Evolutionary conservation across 2,113 vertebrate species (phyloP).

Genomic region (Brachirus orientalis): DNA sequence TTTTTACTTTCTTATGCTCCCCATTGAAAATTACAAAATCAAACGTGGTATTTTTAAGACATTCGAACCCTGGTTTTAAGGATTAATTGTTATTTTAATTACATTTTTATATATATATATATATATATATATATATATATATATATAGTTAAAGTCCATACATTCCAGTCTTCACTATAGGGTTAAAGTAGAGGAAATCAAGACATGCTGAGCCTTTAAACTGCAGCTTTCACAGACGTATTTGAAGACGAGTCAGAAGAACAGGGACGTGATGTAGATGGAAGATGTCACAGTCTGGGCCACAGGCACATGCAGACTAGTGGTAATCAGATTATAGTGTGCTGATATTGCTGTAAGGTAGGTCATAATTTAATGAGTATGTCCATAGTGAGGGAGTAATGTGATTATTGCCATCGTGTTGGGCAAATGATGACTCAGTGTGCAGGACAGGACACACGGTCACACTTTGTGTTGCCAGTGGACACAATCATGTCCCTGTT

Average conservation of each 20-base stretch:
- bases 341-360: constrained; percentile 39
- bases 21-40: too few relatives aligned
- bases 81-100: too few relatives aligned
- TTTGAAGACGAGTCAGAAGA: constrained; percentile 4
- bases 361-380: constrained; percentile 63
- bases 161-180: too few relatives aligned
- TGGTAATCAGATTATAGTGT: constrained; percentile 44
- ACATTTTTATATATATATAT: too few relatives aligned
- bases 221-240: background rate
- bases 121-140: too few relatives aligned
- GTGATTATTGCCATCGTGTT: constrained; percentile 43
- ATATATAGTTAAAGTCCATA: too few relatives aligned
- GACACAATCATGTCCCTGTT: background rate
- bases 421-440: constrained; percentile 38
- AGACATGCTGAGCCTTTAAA: background rate
- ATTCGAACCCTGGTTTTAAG: too few relatives aligned
- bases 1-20: too few relatives aligned
- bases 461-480: too few relatives aligned
- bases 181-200: too few relatives aligned
- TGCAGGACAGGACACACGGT: constrained; percentile 8
- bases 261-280: constrained; percentile 6
- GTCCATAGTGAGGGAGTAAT: constrained; percentile 43
- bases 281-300: constrained; percentile 33
- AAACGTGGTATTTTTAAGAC: too few relatives aligned
- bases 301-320: background rate